A percentile compares a stretch with the other conserved stretches of the same genome.
Evolutionary conservation across 2,113 vertebrate genomes (phyloP).

Genomic region (Catagonus wagneri): DNA sequence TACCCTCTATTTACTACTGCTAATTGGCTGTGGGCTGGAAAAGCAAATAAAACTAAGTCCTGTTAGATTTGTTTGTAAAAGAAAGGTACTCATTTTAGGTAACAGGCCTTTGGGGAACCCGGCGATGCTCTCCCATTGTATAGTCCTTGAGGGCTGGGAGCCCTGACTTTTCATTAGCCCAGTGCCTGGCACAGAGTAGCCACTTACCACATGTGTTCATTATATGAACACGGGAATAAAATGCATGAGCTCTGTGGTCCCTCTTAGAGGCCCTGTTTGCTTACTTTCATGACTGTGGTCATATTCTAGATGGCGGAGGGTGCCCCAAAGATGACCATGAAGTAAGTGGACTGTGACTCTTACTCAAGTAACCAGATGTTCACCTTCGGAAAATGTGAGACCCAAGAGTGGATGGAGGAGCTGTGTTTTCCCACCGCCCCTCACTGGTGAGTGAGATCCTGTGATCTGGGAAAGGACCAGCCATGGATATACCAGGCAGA

Average conservation of each 20-base stretch:
- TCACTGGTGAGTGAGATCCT: not conserved
- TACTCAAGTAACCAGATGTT: not conserved
- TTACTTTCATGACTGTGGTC: not conserved
- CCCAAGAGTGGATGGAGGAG: not conserved
- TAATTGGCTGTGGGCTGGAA: not conserved
- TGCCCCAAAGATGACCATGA: not conserved
- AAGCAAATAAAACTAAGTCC: not conserved
- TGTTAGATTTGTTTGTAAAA: not conserved
- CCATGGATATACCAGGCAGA: not conserved
- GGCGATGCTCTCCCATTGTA: fast-evolving
- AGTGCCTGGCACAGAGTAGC: fast-evolving
- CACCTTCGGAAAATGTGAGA: not conserved
- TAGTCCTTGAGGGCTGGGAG: not conserved
- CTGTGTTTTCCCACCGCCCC: not conserved
- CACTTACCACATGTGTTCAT: not conserved
- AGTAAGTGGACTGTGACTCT: not conserved
- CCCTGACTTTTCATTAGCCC: not conserved
- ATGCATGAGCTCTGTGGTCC: not conserved
- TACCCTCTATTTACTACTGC: not conserved
- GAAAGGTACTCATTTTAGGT: not conserved
- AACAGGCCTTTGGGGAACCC: not conserved
- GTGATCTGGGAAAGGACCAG: not conserved
- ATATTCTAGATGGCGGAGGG: not conserved
- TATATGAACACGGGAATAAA: fast-evolving
- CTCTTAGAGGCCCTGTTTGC: not conserved